Percentiles rank a stretch among this genome's conserved stretches.
These are phyloP conservation scores for Rhynchonycteris naso DNA, from an alignment of 2,797 vertebrate species.

Conservation along the genomic window DNA sequence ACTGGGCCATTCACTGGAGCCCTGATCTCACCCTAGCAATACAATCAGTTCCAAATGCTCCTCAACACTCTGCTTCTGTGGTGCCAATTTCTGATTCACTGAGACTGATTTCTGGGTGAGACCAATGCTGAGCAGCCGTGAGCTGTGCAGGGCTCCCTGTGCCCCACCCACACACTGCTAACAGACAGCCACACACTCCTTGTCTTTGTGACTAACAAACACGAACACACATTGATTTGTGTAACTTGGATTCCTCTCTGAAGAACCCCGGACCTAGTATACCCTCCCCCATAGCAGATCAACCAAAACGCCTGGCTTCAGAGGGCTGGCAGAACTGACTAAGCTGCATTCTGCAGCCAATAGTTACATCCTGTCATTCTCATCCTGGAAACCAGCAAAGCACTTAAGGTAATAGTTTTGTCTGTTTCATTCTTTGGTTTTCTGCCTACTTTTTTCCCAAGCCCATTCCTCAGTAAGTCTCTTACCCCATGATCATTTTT, in stretches of 20 bases:
- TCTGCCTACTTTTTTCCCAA: neutral
- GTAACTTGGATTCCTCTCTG: constrained; percentile 24
- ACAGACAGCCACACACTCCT: neutral
- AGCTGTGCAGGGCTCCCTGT: neutral
- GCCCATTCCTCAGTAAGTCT: neutral
- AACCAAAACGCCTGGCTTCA: constrained; percentile 36
- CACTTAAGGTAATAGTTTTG: constrained; percentile 25
- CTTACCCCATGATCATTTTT: neutral
- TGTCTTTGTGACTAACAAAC: constrained; percentile 38
- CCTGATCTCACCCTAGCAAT: constrained; percentile 54
- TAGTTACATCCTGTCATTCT: constrained; percentile 6
- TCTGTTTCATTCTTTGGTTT: constrained; percentile 31
- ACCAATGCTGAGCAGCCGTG: neutral
- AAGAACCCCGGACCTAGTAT: neutral
- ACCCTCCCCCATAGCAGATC: constrained; percentile 28
- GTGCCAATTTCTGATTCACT: constrained; percentile 36
- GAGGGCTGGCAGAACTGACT: constrained; percentile 44
- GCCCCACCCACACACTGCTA: neutral
- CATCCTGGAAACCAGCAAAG: constrained; percentile 29
- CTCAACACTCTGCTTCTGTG: neutral
- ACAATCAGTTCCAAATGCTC: constrained; percentile 46
- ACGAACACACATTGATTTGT: neutral
- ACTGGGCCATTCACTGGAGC: constrained; percentile 50
- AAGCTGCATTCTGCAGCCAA: constrained; percentile 25
- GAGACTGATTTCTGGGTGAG: constrained; percentile 46